Evolutionary conservation across 2,888 invertebrate species (phyloP), one percentile per base, ranked within the genome.

Genomic region (Dilophus febrilis): DNA sequence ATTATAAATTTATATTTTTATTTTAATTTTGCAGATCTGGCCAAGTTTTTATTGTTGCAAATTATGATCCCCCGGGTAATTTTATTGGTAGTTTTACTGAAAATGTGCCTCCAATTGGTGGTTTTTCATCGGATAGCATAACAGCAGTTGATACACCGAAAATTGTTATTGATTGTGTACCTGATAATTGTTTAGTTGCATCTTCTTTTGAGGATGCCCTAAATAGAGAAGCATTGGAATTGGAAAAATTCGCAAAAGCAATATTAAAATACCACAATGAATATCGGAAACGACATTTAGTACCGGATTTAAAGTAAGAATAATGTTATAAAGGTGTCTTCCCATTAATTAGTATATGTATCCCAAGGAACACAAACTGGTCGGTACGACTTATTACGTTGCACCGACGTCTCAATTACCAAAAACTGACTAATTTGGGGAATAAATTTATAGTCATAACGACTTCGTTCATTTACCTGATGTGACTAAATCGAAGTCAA

Each of bases 41-140:
- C 1, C 76, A 77, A 50, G 70, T 83, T 40, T 84, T 81, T 53
- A 86, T 90, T 1, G 90, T 91, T 1, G 85, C 82, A 29, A 82
- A 87, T 59, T 91, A 91, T 59, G 74, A 72, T 49, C 91, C 91
- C 0, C 81, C 88, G 1, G 91, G 90, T 5, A 91, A 91, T 59
- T 78, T 81, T 49, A 70, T 82, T 35, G 83, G 83, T 10, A 75
- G 77, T 53, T 85, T 80, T 55, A 65, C 72, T 4, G 71, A 68
- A 37, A 82, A 84, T 55, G 83, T 84, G 6, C 73, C 70, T 12
- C 75, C 79, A 28, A 62, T 72, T 36, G 64, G 63, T 48, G 56
- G 57, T 5, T 54, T 56, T 35, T 46, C 46, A 16, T 38, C 40
- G 43, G n/a, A 22, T 6, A 6, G 4, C 22, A 22, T 22, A 4